Evolutionary conservation across 1,140 invertebrate species (phyloP).

Genomic region (Heliconius himera): DNA sequence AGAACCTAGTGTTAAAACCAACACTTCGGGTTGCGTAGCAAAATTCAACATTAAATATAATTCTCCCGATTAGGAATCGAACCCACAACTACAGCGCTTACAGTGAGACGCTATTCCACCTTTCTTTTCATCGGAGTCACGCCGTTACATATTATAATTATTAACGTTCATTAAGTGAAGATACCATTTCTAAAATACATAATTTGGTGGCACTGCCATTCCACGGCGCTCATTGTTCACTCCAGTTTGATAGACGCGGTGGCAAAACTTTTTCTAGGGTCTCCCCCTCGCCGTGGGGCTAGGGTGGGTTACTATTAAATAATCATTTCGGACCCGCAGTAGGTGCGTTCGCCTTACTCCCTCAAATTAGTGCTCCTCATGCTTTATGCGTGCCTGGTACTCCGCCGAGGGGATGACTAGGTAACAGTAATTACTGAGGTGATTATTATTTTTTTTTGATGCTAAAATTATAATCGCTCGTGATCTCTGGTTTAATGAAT

Average conservation of each 20-base stretch:
- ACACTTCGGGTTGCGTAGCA: too few relatives aligned
- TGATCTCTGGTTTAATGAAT: background rate
- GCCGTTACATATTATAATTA: background rate
- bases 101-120: too few relatives aligned
- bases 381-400: slow-evolving; percentile 57
- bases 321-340: slow-evolving; percentile 72
- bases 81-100: too few relatives aligned
- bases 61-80: too few relatives aligned
- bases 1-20: too few relatives aligned
- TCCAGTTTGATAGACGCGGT: slow-evolving; percentile 71
- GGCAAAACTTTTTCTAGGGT: slow-evolving; percentile 74
- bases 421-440: slow-evolving; percentile 14
- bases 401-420: slow-evolving; percentile 21
- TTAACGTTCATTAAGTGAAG: background rate
- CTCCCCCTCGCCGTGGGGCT: slow-evolving; percentile 46
- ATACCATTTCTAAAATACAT: slow-evolving; percentile 12
- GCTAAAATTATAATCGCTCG: slow-evolving; percentile 8
- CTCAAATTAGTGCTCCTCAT: slow-evolving; percentile 61
- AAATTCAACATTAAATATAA: too few relatives aligned
- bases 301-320: slow-evolving; percentile 74
- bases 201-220: slow-evolving; percentile 18
- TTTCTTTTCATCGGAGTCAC: too few relatives aligned
- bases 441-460: slow-evolving; percentile 16
- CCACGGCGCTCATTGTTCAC: slow-evolving; percentile 41
- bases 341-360: slow-evolving; percentile 63